Percentiles rank a stretch among this genome's conserved stretches.
Conservation (phyloP, 2,113 vertebrate genomes). For the Gopherus evgoodei region DNA sequence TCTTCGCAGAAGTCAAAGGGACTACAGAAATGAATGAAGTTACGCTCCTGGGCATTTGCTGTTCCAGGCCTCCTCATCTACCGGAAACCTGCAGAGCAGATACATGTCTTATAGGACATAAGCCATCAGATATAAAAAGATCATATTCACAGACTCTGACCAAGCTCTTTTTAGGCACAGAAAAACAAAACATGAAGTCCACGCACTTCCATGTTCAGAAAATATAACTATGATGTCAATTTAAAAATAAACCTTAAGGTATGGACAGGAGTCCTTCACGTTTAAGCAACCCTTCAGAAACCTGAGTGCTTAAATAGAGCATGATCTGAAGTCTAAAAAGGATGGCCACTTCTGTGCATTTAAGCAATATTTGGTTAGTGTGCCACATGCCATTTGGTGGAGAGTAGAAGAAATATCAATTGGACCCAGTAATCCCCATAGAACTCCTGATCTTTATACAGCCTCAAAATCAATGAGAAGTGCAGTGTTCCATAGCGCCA, state of each 20-base stretch:
- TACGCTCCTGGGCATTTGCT: background rate
- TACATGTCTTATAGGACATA: background rate
- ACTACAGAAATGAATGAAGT: background rate
- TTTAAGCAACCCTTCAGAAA: background rate
- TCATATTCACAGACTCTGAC: background rate
- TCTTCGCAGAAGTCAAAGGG: background rate
- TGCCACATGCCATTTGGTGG: rapidly evolving
- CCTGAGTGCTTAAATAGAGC: background rate
- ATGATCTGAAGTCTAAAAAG: background rate
- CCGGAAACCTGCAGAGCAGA: background rate
- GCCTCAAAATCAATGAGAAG: background rate
- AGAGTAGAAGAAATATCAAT: background rate
- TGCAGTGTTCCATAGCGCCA: rapidly evolving
- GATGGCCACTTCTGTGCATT: background rate
- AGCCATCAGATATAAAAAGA: background rate
- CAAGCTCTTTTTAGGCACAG: background rate
- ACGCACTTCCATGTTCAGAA: background rate
- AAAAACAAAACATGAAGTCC: background rate
- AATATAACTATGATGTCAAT: background rate
- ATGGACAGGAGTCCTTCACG: background rate
- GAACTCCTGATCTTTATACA: background rate
- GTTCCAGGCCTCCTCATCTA: background rate
- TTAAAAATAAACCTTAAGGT: background rate
- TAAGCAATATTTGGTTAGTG: background rate
- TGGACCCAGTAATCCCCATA: background rate